Evolutionary conservation across 2,888 invertebrate genomes (phyloP).

Genomic region (Abrostola tripartita): DNA sequence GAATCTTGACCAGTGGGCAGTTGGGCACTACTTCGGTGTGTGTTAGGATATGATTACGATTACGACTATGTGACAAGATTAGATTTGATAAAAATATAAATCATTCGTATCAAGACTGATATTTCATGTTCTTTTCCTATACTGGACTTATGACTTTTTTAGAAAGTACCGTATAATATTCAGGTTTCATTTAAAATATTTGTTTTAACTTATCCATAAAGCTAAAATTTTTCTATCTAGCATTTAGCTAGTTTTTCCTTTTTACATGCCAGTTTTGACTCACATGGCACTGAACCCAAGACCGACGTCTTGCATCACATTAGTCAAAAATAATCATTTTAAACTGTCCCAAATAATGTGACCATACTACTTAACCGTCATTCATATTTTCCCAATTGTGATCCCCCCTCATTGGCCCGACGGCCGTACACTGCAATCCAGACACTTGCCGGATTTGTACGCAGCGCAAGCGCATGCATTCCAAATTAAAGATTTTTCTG

Average conservation of each 20-base stretch:
- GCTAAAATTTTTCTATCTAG: too few relatives aligned
- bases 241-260: not conserved
- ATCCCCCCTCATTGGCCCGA: conserved; percentile 70
- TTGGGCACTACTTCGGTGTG: too few relatives aligned
- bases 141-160: too few relatives aligned
- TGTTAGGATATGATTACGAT: too few relatives aligned
- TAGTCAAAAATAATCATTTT: not conserved
- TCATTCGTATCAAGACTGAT: too few relatives aligned
- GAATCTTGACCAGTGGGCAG: too few relatives aligned
- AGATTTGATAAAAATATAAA: too few relatives aligned
- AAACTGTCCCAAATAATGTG: conserved; percentile 55
- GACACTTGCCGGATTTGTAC: conserved; percentile 69
- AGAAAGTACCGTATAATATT: too few relatives aligned
- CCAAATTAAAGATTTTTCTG: conserved; percentile 6
- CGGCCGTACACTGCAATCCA: conserved; percentile 69
- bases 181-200: too few relatives aligned
- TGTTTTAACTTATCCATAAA: too few relatives aligned
- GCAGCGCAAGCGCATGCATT: conserved; percentile 55
- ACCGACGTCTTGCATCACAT: not conserved
- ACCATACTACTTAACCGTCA: conserved; percentile 62
- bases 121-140: too few relatives aligned
- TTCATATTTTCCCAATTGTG: conserved; percentile 75
- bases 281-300: not conserved
- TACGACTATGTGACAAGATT: too few relatives aligned
- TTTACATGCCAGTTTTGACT: not conserved